Evolutionary conservation across 2,888 invertebrate species (phyloP), one percentile per base, ranked within the genome.

Genomic region (Polylopha cassiicola): DNA sequence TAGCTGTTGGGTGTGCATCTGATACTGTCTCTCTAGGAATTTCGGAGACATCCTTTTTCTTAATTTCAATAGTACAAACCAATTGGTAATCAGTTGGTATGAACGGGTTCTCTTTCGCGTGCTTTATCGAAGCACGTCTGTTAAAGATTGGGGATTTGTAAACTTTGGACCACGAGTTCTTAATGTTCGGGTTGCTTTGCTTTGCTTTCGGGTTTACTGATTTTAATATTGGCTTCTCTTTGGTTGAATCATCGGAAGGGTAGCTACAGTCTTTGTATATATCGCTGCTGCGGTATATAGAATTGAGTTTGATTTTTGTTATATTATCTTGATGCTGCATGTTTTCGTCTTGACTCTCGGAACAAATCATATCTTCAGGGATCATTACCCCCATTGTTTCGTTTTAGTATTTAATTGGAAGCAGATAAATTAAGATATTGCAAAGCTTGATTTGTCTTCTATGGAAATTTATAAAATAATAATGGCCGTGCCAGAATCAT

Each of bases 261-360:
- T 62, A 72, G 47, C 69, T 69, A 46, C 80, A 82, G 9, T 71
- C 66, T 55, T 65, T 76, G 47, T 80, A 81, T 23, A 79, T 51
- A 13, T 29, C 58, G 41, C 59, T 50, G 31, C 57, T 59, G 20
- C 64, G 59, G 48, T 65, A 69, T 10, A 55, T 20, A 9, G 59
- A 53, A 44, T 58, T 65, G 11, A 52, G 31, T 5, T 53, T 52
- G 10, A 59, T 51, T 37, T 61, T 53, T 33, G 58, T 54, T 9
- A 55, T 27, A 43, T n/a, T n/a, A n/a, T 55, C 50, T 14, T 54
- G 21, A 13, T 39, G 30, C 11, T 26, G 28, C 37, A 51, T 43
- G 9, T 54, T 44, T 39, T 48, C 47, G 6, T 18, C 17, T 11
- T 38, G 37, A 17, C 43, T 53, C 3, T 36, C 21, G 36, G 34